Percentiles rank a stretch among this genome's conserved stretches.
Evolutionary conservation across 1,140 invertebrate species (phyloP).

Genomic region (Eumaeus atala): DNA sequence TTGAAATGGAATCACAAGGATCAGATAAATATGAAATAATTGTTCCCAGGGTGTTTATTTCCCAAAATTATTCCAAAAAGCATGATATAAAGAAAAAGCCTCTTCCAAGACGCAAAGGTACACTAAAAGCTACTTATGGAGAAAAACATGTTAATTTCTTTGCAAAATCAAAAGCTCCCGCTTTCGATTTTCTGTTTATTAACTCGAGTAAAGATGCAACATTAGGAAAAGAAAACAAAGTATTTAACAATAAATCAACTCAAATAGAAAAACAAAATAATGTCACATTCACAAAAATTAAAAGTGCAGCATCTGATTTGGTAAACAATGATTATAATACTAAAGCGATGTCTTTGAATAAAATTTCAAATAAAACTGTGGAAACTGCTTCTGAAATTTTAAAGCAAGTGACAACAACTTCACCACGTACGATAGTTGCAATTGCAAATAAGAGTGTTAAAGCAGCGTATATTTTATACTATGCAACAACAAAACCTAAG

Average conservation of each 20-base stretch:
- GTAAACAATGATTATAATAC: neutral
- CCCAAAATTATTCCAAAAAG: conserved; percentile 39
- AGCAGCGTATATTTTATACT: conserved; percentile 35
- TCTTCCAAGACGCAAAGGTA: conserved; percentile 64
- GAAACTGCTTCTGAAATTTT: neutral
- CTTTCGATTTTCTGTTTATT: neutral
- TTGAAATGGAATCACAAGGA: conserved; percentile 31
- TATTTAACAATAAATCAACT: neutral
- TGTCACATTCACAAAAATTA: neutral
- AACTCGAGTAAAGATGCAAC: neutral
- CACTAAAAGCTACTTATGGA: conserved; percentile 69
- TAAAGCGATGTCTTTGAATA: neutral
- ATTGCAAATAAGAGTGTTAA: conserved; percentile 61
- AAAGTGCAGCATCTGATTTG: neutral
- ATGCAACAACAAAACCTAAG: conserved; percentile 59
- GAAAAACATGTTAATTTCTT: conserved; percentile 69
- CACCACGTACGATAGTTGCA: conserved; percentile 47
- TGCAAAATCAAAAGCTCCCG: conserved; percentile 32
- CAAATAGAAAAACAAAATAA: conserved; percentile 2
- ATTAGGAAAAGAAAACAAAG: neutral
- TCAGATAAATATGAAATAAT: conserved; percentile 35
- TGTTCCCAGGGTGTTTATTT: conserved; percentile 38
- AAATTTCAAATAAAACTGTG: conserved; percentile 19
- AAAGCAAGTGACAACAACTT: conserved; percentile 26
- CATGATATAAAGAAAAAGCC: conserved; percentile 57